phyloP scores from a whole-genome alignment of 2,113 vertebrate genomes.

The Rhipidura dahli region DNA sequence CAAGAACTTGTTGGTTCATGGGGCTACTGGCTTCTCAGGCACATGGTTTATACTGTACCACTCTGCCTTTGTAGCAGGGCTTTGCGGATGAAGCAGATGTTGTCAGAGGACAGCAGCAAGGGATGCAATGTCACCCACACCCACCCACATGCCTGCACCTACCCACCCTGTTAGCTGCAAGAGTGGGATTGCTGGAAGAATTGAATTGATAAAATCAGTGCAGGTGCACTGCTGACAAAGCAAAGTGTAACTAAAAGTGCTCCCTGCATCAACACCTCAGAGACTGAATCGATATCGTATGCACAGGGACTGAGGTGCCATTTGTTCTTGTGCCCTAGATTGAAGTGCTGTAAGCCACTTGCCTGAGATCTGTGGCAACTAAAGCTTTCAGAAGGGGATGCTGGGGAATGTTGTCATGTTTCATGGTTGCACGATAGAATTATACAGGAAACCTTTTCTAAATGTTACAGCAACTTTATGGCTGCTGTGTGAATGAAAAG shows the following conservation, averaged over 20 bases:
- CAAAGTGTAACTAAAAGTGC: background rate
- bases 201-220: background rate
- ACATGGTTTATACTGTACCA: rapidly evolving
- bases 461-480: background rate
- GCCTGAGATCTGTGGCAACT: background rate
- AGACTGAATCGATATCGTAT: rapidly evolving
- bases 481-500: background rate
- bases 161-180: background rate
- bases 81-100: background rate
- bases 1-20: background rate
- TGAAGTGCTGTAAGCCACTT: background rate
- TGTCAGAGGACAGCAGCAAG: background rate
- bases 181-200: background rate
- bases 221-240: background rate
- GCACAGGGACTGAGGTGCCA: background rate
- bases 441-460: background rate
- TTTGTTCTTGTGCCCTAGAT: background rate
- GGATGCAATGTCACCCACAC: background rate
- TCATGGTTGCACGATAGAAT: background rate
- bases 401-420: background rate
- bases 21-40: background rate
- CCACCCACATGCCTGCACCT: background rate
- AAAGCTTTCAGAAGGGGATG: background rate
- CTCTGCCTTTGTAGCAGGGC: background rate
- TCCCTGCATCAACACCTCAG: rapidly evolving